Conservation (phyloP, 2,888 invertebrate genomes). For the Lutraria lutraria region DNA sequence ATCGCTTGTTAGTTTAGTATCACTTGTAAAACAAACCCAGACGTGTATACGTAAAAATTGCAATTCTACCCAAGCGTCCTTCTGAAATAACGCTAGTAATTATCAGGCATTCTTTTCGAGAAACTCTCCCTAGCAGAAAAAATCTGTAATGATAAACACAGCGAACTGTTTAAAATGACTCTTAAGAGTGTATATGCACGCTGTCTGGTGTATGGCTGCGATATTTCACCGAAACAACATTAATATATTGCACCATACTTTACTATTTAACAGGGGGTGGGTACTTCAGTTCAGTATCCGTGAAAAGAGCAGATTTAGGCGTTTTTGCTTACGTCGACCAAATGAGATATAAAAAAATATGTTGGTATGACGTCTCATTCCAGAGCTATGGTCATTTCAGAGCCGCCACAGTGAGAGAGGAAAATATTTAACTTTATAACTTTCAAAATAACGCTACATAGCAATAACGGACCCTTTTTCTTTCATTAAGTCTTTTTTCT, state of each 20-base stretch:
- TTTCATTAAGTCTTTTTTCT: no score
- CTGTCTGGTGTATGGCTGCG: background rate
- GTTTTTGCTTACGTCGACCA: background rate
- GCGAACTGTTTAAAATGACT: slow-evolving; percentile 1
- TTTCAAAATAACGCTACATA: no score
- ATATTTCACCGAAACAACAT: background rate
- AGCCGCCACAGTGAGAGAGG: no score
- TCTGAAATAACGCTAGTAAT: background rate
- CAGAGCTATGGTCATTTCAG: no score
- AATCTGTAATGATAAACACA: slow-evolving; percentile 11
- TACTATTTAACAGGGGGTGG: background rate
- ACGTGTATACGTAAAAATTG: background rate
- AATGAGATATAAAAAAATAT: no score
- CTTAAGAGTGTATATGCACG: background rate
- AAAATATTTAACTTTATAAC: no score
- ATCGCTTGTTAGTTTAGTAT: background rate
- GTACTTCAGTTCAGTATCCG: background rate
- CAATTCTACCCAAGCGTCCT: background rate
- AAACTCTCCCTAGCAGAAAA: background rate
- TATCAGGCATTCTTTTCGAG: background rate
- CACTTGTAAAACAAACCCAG: background rate
- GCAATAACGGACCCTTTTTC: no score
- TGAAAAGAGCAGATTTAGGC: background rate
- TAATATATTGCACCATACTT: background rate
- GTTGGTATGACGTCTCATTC: no score